These are phyloP conservation scores for Urocynchramus pylzowi DNA, from an alignment of 2,113 vertebrate species.

Conservation along the genomic window DNA sequence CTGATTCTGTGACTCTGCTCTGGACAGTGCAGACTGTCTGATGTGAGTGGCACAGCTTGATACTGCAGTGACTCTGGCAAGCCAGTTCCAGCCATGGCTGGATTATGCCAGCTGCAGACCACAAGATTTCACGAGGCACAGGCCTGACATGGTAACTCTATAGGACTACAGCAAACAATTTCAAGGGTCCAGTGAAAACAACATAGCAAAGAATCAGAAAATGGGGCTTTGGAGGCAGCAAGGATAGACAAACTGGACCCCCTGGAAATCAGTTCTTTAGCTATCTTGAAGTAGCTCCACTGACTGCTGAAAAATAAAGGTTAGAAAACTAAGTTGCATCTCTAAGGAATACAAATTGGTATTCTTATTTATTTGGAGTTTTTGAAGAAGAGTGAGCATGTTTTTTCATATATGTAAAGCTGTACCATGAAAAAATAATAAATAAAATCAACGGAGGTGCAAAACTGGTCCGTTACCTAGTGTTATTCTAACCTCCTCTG, in stretches of 20 bases:
- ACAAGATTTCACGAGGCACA: background rate
- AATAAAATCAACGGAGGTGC: background rate
- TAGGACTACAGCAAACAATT: background rate
- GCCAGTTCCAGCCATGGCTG: background rate
- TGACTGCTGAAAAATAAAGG: background rate
- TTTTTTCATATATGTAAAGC: background rate
- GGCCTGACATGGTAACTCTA: background rate
- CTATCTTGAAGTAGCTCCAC: background rate
- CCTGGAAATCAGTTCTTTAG: background rate
- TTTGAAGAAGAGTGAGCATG: background rate
- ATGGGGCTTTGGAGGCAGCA: background rate
- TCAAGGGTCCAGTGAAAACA: background rate
- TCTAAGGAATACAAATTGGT: background rate
- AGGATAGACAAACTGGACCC: background rate
- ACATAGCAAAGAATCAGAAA: background rate
- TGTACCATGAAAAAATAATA: background rate
- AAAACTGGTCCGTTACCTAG: background rate
- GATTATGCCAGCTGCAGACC: background rate
- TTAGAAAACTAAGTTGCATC: background rate
- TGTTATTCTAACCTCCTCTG: background rate
- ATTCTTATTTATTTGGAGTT: background rate
- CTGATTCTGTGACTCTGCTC: background rate
- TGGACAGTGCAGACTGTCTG: background rate
- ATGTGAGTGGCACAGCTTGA: background rate
- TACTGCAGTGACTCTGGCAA: rapidly evolving